phyloP scores from a whole-genome alignment of 1,140 invertebrate genomes.

The Nephotettix cincticeps region DNA sequence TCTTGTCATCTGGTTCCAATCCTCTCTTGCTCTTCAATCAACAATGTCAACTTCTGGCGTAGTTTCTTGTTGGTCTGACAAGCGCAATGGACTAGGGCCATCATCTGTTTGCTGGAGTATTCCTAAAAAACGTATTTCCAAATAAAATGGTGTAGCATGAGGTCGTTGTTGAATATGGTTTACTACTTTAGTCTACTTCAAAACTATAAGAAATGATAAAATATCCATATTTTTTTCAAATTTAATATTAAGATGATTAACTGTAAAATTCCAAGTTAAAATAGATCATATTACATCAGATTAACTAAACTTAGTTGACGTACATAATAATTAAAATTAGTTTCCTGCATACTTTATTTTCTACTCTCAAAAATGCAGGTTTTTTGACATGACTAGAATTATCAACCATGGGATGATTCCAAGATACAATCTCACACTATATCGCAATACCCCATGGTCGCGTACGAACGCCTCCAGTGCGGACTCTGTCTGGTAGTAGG shows the following conservation, averaged over 20 bases:
- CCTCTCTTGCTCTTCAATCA: conserved; percentile 61
- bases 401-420: too few species aligned
- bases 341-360: too few species aligned
- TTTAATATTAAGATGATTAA: too few species aligned
- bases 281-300: too few species aligned
- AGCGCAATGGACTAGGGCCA: conserved; percentile 79
- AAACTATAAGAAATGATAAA: neutral
- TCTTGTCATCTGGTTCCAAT: conserved; percentile 24
- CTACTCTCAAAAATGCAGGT: too few species aligned
- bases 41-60: conserved; percentile 68
- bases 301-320: too few species aligned
- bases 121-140: conserved; percentile 66
- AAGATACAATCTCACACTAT: too few species aligned
- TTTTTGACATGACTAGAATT: too few species aligned
- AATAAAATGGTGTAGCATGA: too few species aligned
- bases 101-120: conserved; percentile 86
- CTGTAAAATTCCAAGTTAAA: too few species aligned
- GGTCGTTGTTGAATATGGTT: neutral
- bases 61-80: conserved; percentile 87
- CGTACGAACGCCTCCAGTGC: conserved; percentile 87
- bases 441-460: conserved; percentile 77
- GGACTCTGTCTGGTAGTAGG: conserved; percentile 89
- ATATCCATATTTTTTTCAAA: too few species aligned
- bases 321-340: too few species aligned
- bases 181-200: conserved; percentile 13